Evolutionary conservation across 2,113 vertebrate genomes (phyloP).

Genomic region (Suricata suricatta): DNA sequence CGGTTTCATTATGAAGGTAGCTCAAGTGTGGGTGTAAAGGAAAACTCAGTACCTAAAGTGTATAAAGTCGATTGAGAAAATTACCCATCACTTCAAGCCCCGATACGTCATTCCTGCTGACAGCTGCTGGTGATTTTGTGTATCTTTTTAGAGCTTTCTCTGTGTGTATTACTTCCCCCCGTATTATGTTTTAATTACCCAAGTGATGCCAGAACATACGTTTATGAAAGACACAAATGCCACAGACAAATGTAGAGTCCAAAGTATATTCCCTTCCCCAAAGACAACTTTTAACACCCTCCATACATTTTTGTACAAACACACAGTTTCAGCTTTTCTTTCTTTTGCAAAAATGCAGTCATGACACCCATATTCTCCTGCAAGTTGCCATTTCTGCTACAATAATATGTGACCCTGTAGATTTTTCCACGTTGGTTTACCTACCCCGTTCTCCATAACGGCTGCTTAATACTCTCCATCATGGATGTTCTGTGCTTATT

Average conservation of each 20-base stretch:
- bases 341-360: not conserved
- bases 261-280: not conserved
- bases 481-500: not conserved
- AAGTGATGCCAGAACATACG: not conserved
- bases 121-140: not conserved
- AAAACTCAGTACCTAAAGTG: not conserved
- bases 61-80: conserved; percentile 13
- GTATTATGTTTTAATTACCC: not conserved
- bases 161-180: not conserved
- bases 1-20: not conserved
- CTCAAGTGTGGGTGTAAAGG: not conserved
- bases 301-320: not conserved
- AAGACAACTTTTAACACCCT: not conserved
- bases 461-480: not conserved
- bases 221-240: not conserved
- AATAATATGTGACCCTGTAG: not conserved
- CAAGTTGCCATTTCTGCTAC: not conserved
- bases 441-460: not conserved
- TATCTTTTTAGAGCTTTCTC: not conserved
- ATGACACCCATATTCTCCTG: not conserved
- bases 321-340: not conserved
- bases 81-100: not conserved
- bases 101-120: not conserved
- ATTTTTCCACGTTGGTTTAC: not conserved
- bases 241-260: not conserved